Evolutionary conservation across 2,888 invertebrate species (phyloP), one percentile per base, ranked within the genome.

Genomic region (Lithosia quadra): DNA sequence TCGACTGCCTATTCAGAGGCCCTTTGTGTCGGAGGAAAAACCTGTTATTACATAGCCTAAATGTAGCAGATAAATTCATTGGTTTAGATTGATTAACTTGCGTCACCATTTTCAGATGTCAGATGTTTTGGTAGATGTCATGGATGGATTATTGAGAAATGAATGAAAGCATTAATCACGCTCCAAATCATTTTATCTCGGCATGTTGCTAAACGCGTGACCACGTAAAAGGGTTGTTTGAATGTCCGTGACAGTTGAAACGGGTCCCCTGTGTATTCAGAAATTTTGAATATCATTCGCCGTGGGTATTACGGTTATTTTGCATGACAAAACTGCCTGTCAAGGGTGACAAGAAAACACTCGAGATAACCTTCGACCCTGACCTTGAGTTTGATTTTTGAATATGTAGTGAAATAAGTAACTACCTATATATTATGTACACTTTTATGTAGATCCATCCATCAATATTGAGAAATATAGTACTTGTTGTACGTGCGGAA

Each of bases 171-270:
- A 49, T 49, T 43, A 43, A 43, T 43, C 43, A 18, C 8, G 43
- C 18, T 43, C 43, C 18, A 43, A 43, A 18, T 43, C 43, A 43
- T 43, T 43, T 43, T 43, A 18, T 43, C 5, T 43, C 5, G 18
- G 18, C 18, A 18, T 18, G 43, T 18, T 43, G 43, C 13, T 36
- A 11, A 9, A n/a, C 21, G 18, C 18, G 28, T 24, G 18, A 15
- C 43, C 21, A 43, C 49, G n/a, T 62, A 49, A 39, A 15, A 18
- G 8, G 43, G 11, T 24, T 24, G 22, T 63, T 15, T 33, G 13
- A 62, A 34, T 59, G 34, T 43, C 43, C 18, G 43, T 43, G 43
- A 43, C 43, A 43, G 43, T 43, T 43, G 18, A 43, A 43, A 43
- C 43, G 43, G 43, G 43, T 43, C 43, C 43, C 18, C 43, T 43